Evolutionary conservation across 2,113 vertebrate species (phyloP), one percentile per base, ranked within the genome.

Genomic region (Oriolus oriolus): DNA sequence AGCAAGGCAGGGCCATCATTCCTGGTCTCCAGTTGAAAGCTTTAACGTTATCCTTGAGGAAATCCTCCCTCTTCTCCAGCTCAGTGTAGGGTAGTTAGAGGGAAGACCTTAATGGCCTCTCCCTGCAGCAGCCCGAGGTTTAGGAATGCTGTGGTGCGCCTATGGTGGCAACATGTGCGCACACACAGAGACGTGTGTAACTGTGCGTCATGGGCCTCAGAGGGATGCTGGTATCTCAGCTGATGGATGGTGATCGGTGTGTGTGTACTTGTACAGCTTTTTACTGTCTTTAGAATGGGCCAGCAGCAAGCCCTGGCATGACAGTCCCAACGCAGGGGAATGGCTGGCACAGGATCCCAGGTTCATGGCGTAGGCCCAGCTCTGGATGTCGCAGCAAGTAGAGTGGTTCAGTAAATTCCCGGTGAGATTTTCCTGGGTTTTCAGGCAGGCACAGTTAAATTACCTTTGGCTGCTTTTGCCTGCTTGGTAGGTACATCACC

Each of bases 231-330:
- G 7, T 45, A 35, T 76, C 49, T 50, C 26, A 15, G 2, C 35
- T 8, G 4, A 33, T 50, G 69, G 50, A 26, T 77, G 60, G 21
- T 22, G 37, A 41, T 50, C 35, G 33, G 20, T 73, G 49, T 60
- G 35, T 50, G 17, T 22, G 44, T 76, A 56, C 64, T 75, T 66
- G 50, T n/a, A 50, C 52, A 89, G 52, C 24, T 66, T 80, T 90
- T 74, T 80, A 77, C 60, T 52, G 59, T 14, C 44, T 86, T 73
- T 27, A 78, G 60, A 66, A 44, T 1, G 4, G 59, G 87, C 60
- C 64, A 83, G 69, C 37, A 93, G 85, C 80, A 94, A 93, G 54
- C 50, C 91, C 42, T 68, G 63, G 47, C 82, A 66, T 35, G 85
- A 90, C 47, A 28, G 71, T 39, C 44, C 68, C 60, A 60, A 13